phyloP scores from a whole-genome alignment of 2,113 vertebrate genomes.

The Mesoclemmys tuberculata region DNA sequence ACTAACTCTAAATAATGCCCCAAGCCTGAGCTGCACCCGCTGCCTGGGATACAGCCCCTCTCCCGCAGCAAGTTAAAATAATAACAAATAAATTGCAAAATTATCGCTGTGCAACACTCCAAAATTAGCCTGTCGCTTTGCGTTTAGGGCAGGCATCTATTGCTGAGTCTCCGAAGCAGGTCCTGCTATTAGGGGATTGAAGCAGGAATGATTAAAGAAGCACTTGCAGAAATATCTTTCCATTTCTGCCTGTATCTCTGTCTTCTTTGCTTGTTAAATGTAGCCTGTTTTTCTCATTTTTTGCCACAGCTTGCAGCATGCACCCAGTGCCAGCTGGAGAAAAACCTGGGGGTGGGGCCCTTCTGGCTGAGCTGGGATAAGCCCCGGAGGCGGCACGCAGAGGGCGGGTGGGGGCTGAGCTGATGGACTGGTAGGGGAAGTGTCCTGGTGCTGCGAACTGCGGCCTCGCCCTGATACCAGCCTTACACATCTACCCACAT shows the following conservation, averaged over 20 bases:
- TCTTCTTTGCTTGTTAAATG: neutral
- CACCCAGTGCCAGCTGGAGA: too few species aligned
- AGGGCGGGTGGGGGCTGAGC: too few species aligned
- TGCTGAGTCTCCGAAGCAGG: slow-evolving; percentile 25
- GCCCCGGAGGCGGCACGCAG: too few species aligned
- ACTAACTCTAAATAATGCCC: slow-evolving; percentile 60
- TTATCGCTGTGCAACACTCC: slow-evolving; percentile 59
- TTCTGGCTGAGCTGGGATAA: too few species aligned
- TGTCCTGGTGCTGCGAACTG: too few species aligned
- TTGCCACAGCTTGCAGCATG: too few species aligned
- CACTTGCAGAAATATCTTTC: slow-evolving; percentile 13
- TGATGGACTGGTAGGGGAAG: too few species aligned
- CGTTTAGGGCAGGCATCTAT: slow-evolving; percentile 50
- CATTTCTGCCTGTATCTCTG: neutral
- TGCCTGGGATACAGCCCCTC: slow-evolving; percentile 25
- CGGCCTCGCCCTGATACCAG: too few species aligned
- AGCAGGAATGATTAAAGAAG: slow-evolving; percentile 49
- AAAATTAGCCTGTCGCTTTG: slow-evolving; percentile 73
- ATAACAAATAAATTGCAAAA: slow-evolving; percentile 70
- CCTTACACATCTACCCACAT: too few species aligned
- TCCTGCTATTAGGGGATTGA: slow-evolving; percentile 52
- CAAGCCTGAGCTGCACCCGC: slow-evolving; percentile 9
- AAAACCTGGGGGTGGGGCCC: too few species aligned
- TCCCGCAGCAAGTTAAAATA: slow-evolving; percentile 70
- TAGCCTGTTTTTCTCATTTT: neutral